Evolutionary conservation across 2,888 invertebrate genomes (phyloP), one percentile per base, ranked within the genome.

Genomic region (Branchipolynoe longqiensis): DNA sequence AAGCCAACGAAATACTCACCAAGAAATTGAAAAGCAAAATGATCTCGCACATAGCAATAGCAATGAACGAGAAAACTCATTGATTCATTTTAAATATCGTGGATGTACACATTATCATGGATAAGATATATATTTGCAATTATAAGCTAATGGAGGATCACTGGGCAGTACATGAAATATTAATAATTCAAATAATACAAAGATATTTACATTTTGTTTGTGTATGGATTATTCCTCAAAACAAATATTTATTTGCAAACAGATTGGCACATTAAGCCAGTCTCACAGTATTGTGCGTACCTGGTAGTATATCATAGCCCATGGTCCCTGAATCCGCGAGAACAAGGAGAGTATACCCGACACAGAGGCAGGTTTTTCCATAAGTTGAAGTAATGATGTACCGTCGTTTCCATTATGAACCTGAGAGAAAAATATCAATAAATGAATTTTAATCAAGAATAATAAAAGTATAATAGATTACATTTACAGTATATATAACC

Each of bases 281-380:
- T 48, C 48, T 12, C 48, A 8, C 48, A 48, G 25, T n/a, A n/a
- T n/a, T n/a, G n/a, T n/a, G n/a, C 78, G 82, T 88, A 92, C 93
- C 92, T 94, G 95, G 92, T 95, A 97, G 92, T 96, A 97, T 89
- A 98, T 95, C 86, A 98, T 95, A 85, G 97, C 96, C 94, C 96
- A 98, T 40, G 98, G 98, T 1, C 98, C 98, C 89, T 96, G 95
- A 0, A 98, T 93, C 48, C 91, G 91, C 86, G 94, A 94, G 73
- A 98, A 92, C 69, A 95, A 92, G n/a, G 92, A 89, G 28, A 95
- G 87, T 58, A 94, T 86, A 31, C 93, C 91, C 2, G 87, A 86
- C 28, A 90, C 89, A 40, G 86, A 87, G 40, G 86, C 59, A 85
- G 90, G 90, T 4, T 85, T 33, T 14, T 87, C 86, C 41, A 94